Percentiles rank a stretch among this genome's conserved stretches.
Evolutionary conservation across 2,113 vertebrate species (phyloP).

Genomic region (Hydropotes inermis): DNA sequence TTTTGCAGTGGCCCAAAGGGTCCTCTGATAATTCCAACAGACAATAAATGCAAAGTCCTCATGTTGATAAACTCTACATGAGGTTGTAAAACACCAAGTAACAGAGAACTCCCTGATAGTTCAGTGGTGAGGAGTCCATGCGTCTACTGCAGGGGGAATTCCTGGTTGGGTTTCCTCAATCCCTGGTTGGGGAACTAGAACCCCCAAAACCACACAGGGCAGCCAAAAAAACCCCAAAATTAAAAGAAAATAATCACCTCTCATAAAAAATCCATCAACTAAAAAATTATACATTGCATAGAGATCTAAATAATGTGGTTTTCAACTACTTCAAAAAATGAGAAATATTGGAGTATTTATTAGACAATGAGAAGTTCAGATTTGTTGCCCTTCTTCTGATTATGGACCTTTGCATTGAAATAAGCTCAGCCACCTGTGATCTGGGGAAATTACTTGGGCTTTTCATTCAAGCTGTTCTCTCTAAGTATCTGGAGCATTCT

Average conservation of each 20-base stretch:
- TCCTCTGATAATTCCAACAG: background rate
- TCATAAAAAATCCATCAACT: background rate
- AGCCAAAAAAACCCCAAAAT: background rate
- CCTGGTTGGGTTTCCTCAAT: background rate
- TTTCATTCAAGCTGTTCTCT: background rate
- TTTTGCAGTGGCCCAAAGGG: background rate
- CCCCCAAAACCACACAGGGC: background rate
- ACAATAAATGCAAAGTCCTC: background rate
- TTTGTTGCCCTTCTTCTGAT: background rate
- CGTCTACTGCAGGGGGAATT: background rate
- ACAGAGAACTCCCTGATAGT: background rate
- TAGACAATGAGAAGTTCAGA: background rate
- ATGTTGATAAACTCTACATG: background rate
- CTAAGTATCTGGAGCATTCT: background rate
- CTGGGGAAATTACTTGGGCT: background rate
- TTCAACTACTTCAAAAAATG: background rate
- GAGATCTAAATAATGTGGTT: background rate
- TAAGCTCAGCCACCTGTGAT: background rate
- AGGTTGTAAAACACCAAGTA: background rate
- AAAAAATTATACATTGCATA: background rate
- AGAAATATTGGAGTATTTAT: background rate
- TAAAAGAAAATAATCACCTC: background rate
- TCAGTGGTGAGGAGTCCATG: background rate
- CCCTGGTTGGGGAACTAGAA: background rate
- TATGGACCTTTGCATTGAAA: background rate